Evolutionary conservation across 2,888 invertebrate genomes (phyloP).

Genomic region (Drosophila fulvimacula): DNA sequence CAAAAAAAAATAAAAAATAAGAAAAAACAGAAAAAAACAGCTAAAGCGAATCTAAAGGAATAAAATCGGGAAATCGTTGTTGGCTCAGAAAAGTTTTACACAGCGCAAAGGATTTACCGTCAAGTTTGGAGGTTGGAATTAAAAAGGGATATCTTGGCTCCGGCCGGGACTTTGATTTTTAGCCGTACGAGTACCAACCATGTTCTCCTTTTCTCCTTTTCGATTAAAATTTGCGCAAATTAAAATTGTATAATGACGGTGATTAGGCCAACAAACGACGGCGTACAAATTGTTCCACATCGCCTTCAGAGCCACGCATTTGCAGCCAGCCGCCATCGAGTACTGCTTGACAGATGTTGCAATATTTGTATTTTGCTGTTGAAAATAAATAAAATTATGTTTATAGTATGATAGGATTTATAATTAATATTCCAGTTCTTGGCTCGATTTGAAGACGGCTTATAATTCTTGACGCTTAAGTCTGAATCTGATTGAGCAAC

Average conservation of each 20-base stretch:
- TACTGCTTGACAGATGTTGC: background rate
- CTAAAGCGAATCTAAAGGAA: constrained; percentile 4
- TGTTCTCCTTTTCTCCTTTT: constrained; percentile 41
- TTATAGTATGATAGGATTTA: background rate
- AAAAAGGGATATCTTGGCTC: constrained; percentile 73
- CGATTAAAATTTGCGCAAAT: constrained; percentile 76
- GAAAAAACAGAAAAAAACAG: constrained; percentile 4
- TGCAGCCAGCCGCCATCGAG: background rate
- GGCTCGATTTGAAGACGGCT: no score
- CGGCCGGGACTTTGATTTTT: constrained; percentile 59
- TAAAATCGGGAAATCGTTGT: constrained; percentile 47
- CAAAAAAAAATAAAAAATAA: background rate
- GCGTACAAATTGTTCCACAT: constrained; percentile 34
- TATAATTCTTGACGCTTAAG: no score
- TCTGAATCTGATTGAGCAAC: no score
- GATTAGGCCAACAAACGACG: constrained; percentile 66
- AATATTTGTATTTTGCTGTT: background rate
- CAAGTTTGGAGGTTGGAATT: constrained; percentile 71
- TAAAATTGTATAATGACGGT: constrained; percentile 76
- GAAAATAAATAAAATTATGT: background rate
- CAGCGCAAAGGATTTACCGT: constrained; percentile 57
- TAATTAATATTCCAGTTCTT: no score
- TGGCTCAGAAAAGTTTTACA: constrained; percentile 60
- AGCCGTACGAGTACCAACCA: constrained; percentile 14
- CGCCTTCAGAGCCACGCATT: background rate